These are phyloP conservation scores for Phrynosoma platyrhinos DNA, from an alignment of 2,113 vertebrate species.

Conservation along the genomic window DNA sequence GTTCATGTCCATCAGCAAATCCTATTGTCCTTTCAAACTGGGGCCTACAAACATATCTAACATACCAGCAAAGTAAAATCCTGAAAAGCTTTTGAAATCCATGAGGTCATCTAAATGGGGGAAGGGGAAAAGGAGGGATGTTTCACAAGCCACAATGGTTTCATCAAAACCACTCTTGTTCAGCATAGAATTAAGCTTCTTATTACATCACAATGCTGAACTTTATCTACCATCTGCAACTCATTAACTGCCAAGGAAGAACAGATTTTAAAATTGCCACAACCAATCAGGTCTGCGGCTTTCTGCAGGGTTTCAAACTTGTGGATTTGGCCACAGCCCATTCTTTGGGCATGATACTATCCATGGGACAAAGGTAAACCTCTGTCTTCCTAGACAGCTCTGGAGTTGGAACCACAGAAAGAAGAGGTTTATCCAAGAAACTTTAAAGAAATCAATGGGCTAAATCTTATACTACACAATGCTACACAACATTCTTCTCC, in stretches of 20 bases:
- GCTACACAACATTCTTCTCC: not conserved
- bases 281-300: not conserved
- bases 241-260: slow-evolving; percentile 11
- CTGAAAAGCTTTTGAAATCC: not conserved
- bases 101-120: not conserved
- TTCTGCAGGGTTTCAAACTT: not conserved
- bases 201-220: not conserved
- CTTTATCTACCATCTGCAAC: not conserved
- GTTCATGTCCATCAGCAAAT: not conserved
- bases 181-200: not conserved
- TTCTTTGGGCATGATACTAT: not conserved
- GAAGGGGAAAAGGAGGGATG: not conserved
- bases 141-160: not conserved
- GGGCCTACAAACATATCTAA: not conserved
- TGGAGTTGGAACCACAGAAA: not conserved
- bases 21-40: not conserved
- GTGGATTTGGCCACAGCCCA: not conserved
- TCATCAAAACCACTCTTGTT: not conserved
- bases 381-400: not conserved
- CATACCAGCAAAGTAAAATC: not conserved
- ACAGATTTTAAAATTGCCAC: not conserved
- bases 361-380: not conserved
- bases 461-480: not conserved
- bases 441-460: not conserved
- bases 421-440: not conserved